Conservation (phyloP, 92 coral and sea anemone species). For the Anthopleura xanthogrammica region DNA sequence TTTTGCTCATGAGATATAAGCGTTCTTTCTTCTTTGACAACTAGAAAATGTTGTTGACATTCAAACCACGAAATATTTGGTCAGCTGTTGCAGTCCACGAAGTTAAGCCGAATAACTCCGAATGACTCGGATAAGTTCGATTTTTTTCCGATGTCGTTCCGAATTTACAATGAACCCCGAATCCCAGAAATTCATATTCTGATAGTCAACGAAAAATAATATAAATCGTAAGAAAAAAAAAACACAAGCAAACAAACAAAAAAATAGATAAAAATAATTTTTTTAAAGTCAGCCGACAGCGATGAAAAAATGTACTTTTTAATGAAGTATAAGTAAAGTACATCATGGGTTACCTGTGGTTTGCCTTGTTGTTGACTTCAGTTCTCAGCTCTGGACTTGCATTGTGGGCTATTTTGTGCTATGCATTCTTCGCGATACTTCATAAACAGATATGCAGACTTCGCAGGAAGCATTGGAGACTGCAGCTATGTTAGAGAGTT, state of each 20-base stretch:
- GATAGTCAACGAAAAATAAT: no score
- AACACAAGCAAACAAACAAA: no score
- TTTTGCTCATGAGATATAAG: not conserved
- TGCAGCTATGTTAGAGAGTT: conserved; percentile 65
- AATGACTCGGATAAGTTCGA: not conserved
- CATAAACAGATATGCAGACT: conserved; percentile 60
- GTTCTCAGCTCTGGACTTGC: no score
- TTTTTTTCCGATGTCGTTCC: conserved; percentile 7
- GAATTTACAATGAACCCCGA: no score
- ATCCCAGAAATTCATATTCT: no score
- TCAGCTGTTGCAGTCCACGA: conserved; percentile 54
- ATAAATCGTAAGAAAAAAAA: no score
- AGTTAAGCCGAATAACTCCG: conserved; percentile 6
- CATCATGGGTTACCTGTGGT: not conserved
- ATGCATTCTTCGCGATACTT: conserved; percentile 56
- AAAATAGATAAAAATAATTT: no score
- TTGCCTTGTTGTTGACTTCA: not conserved
- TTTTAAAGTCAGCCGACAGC: no score
- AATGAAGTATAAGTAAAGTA: not conserved
- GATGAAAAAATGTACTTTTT: no score
- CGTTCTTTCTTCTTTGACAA: conserved; percentile 65
- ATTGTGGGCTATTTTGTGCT: not conserved
- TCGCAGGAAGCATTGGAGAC: conserved; percentile 50
- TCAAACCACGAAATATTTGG: conserved; percentile 42
- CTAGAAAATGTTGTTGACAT: conserved; percentile 66